A percentile compares a stretch with the other conserved stretches of the same genome.
phyloP scores from a whole-genome alignment of 1,140 invertebrate genomes.

The Formica selysi region DNA sequence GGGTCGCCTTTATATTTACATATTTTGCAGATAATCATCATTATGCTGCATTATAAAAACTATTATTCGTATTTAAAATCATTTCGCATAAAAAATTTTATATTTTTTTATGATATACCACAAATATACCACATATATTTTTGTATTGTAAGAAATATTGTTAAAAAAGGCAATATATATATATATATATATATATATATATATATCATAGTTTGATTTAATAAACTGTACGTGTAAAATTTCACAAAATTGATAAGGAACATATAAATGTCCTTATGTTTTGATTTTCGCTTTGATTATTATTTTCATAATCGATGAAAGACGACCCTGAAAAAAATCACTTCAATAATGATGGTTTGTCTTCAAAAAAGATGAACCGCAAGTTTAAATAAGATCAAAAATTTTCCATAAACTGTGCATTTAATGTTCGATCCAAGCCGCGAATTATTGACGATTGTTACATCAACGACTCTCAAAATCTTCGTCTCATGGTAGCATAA shows the following conservation, averaged over 20 bases:
- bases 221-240: slow-evolving; percentile 10
- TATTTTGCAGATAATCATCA: slow-evolving; percentile 21
- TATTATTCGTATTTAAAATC: slow-evolving; percentile 17
- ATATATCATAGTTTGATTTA: slow-evolving; percentile 8
- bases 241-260: slow-evolving; percentile 39
- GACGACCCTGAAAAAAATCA: slow-evolving; percentile 27
- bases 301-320: slow-evolving; percentile 31
- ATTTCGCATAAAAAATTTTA: neutral
- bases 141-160: neutral
- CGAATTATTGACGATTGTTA: neutral
- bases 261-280: slow-evolving; percentile 33
- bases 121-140: neutral
- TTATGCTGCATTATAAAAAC: neutral
- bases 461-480: neutral
- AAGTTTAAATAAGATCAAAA: neutral
- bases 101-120: neutral
- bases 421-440: slow-evolving; percentile 20
- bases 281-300: slow-evolving; percentile 58
- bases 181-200: neutral
- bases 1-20: slow-evolving; percentile 26
- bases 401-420: slow-evolving; percentile 3
- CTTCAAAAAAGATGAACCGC: neutral
- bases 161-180: slow-evolving; percentile 12
- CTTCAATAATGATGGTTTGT: neutral
- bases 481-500: neutral